phyloP scores from a whole-genome alignment of 2,113 vertebrate genomes.

The Peromyscus maniculatus region DNA sequence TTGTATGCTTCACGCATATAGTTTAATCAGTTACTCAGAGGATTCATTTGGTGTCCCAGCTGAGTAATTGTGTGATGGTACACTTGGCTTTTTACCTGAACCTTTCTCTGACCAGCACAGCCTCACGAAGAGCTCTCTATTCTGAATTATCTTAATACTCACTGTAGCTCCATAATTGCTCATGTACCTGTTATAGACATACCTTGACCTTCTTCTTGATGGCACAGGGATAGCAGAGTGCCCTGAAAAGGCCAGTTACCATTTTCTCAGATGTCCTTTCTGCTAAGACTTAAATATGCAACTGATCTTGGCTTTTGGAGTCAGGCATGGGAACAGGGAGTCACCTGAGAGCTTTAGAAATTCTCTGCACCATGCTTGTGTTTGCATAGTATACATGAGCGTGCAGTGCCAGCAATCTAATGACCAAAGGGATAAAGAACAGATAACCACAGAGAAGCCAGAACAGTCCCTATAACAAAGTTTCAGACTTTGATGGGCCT shows the following conservation, averaged over 20 bases:
- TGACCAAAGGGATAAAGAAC: neutral
- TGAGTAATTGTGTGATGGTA: neutral
- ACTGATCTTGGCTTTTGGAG: neutral
- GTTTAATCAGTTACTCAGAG: neutral
- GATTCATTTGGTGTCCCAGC: neutral
- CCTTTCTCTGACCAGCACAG: neutral
- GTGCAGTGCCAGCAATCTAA: neutral
- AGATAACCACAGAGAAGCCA: constrained; percentile 24
- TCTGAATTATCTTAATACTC: constrained; percentile 11
- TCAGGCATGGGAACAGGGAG: neutral
- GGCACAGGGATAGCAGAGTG: neutral
- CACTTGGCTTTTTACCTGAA: neutral
- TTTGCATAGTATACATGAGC: neutral
- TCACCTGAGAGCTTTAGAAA: neutral
- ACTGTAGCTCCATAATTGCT: neutral
- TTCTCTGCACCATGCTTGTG: neutral
- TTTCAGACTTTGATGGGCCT: neutral
- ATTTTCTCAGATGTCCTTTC: neutral
- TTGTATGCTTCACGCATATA: neutral
- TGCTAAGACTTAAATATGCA: neutral
- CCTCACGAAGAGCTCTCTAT: neutral
- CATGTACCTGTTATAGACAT: neutral
- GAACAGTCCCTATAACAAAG: no score
- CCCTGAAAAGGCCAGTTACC: neutral
- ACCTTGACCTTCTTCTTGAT: neutral